Conservation (phyloP, 2,888 invertebrate species). For the Leptogaster cylindrica region DNA sequence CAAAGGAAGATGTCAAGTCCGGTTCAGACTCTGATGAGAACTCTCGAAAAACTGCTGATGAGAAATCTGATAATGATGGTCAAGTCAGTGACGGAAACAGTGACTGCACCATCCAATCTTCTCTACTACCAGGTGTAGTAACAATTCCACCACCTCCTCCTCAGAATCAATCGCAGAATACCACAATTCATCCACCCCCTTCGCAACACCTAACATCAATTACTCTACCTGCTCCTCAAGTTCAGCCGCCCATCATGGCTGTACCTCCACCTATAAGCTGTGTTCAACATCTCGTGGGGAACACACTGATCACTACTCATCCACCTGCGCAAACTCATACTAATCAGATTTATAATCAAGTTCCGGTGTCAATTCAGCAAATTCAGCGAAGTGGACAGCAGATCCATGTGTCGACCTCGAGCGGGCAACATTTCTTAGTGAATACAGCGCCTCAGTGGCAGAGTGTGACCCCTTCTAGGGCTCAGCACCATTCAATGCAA, state of each 20-base stretch:
- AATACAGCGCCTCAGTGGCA: slow-evolving; percentile 46
- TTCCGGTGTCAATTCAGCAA: slow-evolving; percentile 48
- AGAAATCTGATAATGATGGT: slow-evolving; percentile 40
- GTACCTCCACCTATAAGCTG: slow-evolving; percentile 48
- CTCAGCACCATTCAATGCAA: slow-evolving; percentile 43
- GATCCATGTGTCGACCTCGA: slow-evolving; percentile 47
- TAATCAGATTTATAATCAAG: slow-evolving; percentile 46
- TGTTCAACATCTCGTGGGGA: slow-evolving; percentile 49
- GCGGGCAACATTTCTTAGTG: slow-evolving; percentile 48
- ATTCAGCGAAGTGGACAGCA: slow-evolving; percentile 45
- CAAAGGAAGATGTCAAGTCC: slow-evolving; percentile 15
- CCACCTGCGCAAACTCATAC: slow-evolving; percentile 46
- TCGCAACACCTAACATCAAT: slow-evolving; percentile 32
- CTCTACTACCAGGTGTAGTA: slow-evolving; percentile 9
- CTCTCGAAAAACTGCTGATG: slow-evolving; percentile 42
- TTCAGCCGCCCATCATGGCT: slow-evolving; percentile 49
- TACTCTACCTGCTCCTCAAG: slow-evolving; percentile 45
- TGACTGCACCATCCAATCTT: slow-evolving; percentile 34
- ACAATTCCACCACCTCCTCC: slow-evolving; percentile 29
- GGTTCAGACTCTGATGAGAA: slow-evolving; percentile 21
- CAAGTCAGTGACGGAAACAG: slow-evolving; percentile 40
- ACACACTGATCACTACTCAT: slow-evolving; percentile 47
- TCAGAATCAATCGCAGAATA: slow-evolving; percentile 36
- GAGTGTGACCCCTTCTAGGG: slow-evolving; percentile 16
- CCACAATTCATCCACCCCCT: background rate